Conservation (phyloP, 1,140 invertebrate species). For the Drosophila lacteicornis region DNA sequence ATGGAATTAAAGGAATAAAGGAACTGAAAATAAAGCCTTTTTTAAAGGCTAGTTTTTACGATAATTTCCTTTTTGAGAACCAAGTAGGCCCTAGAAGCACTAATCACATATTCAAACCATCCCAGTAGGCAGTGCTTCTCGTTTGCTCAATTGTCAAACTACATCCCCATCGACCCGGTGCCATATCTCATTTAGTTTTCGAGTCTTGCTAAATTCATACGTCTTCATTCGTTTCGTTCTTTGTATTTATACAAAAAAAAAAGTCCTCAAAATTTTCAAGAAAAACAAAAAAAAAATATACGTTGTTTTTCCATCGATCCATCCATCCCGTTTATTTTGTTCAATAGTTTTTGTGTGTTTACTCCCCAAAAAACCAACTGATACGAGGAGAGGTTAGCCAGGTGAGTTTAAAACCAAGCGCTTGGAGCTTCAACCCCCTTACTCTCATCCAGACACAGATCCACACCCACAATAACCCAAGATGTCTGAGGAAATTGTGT, state of each 20-base stretch:
- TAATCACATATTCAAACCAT: not conserved
- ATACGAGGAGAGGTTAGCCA: not conserved
- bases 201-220: constrained; percentile 80
- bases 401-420: not conserved
- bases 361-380: not conserved
- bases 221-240: constrained; percentile 62
- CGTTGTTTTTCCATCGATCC: not conserved
- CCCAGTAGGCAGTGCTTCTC: constrained; percentile 28
- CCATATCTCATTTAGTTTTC: constrained; percentile 61
- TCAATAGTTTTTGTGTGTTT: constrained; percentile 19
- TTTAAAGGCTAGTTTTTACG: not conserved
- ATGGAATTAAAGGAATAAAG: too few species aligned
- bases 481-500: constrained; percentile 59
- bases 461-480: not conserved
- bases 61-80: not conserved
- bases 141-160: constrained; percentile 16
- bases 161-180: not conserved
- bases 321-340: constrained; percentile 6
- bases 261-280: constrained; percentile 43
- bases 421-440: too few species aligned
- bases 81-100: not conserved
- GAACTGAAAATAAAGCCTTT: not conserved
- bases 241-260: constrained; percentile 34
- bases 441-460: not conserved
- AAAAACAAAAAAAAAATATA: constrained; percentile 39